phyloP scores from a whole-genome alignment of 2,113 vertebrate species.

The Myotis yumanensis region DNA sequence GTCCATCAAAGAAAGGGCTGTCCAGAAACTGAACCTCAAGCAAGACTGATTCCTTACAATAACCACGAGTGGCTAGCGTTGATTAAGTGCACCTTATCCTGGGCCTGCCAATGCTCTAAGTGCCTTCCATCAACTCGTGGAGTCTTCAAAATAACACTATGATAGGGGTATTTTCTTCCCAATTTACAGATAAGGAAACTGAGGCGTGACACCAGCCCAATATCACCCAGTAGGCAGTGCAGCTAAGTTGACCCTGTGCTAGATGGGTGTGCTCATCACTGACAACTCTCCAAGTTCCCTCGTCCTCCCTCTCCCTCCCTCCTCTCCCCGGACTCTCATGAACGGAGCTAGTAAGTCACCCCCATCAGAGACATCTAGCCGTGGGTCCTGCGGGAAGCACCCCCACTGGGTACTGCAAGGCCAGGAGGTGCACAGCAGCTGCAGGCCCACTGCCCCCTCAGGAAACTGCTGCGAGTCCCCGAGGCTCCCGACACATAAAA shows the following conservation, averaged over 20 bases:
- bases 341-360: background rate
- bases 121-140: background rate
- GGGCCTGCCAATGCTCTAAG: background rate
- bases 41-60: background rate
- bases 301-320: background rate
- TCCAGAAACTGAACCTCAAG: background rate
- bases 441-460: background rate
- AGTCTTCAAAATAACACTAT: background rate
- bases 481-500: background rate
- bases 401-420: background rate
- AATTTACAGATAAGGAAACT: background rate
- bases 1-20: background rate
- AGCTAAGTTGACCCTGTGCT: background rate
- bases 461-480: background rate
- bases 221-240: fast-evolving
- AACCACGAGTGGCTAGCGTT: background rate
- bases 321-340: background rate
- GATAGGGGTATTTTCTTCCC: background rate
- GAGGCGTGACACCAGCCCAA: background rate
- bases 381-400: background rate
- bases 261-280: fast-evolving
- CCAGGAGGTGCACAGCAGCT: background rate
- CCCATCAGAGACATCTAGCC: background rate
- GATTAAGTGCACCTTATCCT: background rate
- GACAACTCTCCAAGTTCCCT: background rate